Base-by-base conservation (phyloP, 2,888 invertebrate species). In the Blera fallax region DNA sequence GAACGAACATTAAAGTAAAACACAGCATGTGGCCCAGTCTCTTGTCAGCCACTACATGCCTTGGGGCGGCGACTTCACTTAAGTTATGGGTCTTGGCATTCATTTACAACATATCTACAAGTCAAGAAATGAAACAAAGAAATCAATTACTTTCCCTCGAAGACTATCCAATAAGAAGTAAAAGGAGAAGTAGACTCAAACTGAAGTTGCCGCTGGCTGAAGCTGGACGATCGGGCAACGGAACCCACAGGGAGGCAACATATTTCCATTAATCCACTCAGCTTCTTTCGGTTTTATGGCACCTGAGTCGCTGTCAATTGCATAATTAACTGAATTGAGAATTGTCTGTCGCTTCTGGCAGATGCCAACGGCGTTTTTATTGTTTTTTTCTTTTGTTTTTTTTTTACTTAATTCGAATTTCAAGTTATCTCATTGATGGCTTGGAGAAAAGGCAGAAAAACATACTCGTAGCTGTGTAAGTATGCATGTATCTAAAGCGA, bases 271-370 rank as follows among this genome's bases (percentile, higher is more conserved):
- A 24, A 37, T 40, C 37, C 11, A 50, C 43, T 76, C 32, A 37
- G 16, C 27, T 48, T 79, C 24, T 16, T 56, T 27, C 54, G 8
- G 32, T 67, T 67, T 14, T 43, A 4, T 18, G 56, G 40, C 56
- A 70, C 70, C 72, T 58, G 24, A 52, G 58, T 50, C 24, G 64
- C 54, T 79, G 74, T 79, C 83, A 74, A 62, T 79, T 84, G 83
- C 83, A 74, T 84, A 84, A 84, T 79, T 74, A 54, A 54, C 29
- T 43, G 67, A 79, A 79, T 84, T 74, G 73, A 79, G 83, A 79
- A 84, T 73, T 54, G 62, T 29, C 69, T 48, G 56, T 77, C 64
- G 60, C 64, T 64, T 34, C 32, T 84, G 83, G 73, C 73, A 62
- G 73, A 52, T 69, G 73, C 73, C 83, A 18, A 60, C 34, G 56